Conservation (phyloP, 2,797 vertebrate genomes). For the Orientallactaga sibirica region DNA sequence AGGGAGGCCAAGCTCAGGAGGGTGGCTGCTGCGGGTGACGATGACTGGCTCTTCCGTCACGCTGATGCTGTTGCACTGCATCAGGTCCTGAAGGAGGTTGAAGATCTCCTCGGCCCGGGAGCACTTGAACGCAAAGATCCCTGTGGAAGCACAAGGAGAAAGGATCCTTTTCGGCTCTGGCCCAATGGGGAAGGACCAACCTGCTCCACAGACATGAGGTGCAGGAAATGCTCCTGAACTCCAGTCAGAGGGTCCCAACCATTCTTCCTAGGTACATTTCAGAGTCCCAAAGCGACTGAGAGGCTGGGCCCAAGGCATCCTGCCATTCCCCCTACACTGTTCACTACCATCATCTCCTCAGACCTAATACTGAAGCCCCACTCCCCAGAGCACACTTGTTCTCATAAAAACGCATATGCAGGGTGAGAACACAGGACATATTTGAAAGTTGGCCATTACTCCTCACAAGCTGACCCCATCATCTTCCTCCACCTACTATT, state of each 20-base stretch:
- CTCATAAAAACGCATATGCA: background rate
- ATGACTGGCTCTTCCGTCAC: conserved; percentile 97
- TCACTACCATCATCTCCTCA: background rate
- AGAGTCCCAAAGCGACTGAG: background rate
- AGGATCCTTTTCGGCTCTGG: background rate
- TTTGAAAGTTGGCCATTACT: no score
- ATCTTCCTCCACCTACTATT: background rate
- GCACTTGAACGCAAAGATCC: conserved; percentile 99
- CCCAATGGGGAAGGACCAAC: background rate
- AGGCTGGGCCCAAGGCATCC: background rate
- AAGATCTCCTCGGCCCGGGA: conserved; percentile 98
- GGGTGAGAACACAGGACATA: background rate
- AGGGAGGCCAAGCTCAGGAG: conserved; percentile 92
- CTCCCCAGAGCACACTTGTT: background rate
- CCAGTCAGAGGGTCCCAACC: background rate
- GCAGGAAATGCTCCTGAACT: background rate
- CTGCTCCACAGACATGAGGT: background rate
- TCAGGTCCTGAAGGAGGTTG: conserved; percentile 98
- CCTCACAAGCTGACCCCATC: background rate
- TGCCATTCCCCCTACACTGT: fast-evolving
- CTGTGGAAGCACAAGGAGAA: conserved; percentile 83
- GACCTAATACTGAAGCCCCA: background rate
- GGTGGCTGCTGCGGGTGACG: conserved; percentile 93
- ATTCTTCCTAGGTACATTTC: background rate
- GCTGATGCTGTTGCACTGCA: conserved; percentile 99